These are phyloP conservation scores for Oncorhynchus kisutch DNA, from an alignment of 2,113 vertebrate genomes.

Conservation along the genomic window DNA sequence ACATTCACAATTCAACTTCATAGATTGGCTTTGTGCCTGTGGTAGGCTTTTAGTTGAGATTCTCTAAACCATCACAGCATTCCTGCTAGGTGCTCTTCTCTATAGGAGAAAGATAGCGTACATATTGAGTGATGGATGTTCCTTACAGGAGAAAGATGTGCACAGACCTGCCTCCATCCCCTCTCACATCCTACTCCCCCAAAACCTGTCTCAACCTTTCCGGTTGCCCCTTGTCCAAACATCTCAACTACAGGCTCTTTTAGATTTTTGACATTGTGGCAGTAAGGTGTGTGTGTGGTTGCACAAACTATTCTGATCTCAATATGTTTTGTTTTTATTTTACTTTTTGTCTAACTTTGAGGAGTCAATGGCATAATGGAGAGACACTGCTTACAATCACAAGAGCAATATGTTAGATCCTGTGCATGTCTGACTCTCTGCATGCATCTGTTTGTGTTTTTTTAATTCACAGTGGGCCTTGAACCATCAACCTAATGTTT, in stretches of 20 bases:
- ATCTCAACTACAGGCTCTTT: constrained; percentile 30
- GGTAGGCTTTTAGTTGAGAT: constrained; percentile 39
- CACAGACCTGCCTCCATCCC: background rate
- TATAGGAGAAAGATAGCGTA: constrained; percentile 21
- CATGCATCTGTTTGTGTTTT: too few relatives aligned
- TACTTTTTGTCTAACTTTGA: too few relatives aligned
- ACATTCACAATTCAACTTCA: background rate
- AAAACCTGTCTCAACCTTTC: background rate
- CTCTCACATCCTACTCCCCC: too few relatives aligned
- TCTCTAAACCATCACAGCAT: constrained; percentile 55
- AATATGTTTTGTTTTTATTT: too few relatives aligned
- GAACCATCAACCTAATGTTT: background rate
- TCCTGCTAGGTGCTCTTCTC: constrained; percentile 23
- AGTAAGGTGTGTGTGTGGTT: too few relatives aligned
- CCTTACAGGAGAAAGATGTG: too few relatives aligned
- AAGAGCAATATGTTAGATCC: constrained; percentile 4
- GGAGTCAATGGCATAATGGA: too few relatives aligned
- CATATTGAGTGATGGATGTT: too few relatives aligned
- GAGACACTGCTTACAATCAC: constrained; percentile 13
- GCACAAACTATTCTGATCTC: too few relatives aligned
- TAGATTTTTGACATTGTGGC: too few relatives aligned
- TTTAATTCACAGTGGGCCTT: background rate
- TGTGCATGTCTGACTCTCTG: background rate
- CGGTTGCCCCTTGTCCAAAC: constrained; percentile 42
- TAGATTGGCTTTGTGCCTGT: constrained; percentile 15